Conservation (phyloP, 2,113 vertebrate species). For the Phalacrocorax brasilianus region DNA sequence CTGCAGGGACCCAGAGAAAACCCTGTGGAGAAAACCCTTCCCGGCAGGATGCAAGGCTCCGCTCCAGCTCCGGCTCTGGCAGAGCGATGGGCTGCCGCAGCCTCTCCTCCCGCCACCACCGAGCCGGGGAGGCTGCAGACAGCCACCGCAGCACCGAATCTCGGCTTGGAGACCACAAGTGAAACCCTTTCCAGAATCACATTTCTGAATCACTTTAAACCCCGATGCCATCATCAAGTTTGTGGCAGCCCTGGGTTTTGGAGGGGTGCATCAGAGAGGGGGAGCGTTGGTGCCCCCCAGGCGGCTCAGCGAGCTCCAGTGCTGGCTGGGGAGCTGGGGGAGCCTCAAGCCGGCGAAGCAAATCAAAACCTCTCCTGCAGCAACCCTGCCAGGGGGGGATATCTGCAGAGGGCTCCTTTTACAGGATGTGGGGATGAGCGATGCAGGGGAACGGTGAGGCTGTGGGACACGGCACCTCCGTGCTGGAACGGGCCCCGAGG, state of each 20-base stretch:
- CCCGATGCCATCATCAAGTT: rapidly evolving
- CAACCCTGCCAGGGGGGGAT: background rate
- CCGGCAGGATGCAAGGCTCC: background rate
- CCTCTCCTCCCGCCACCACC: too few relatives aligned
- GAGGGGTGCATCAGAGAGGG: too few relatives aligned
- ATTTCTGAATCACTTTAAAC: rapidly evolving
- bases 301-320: rapidly evolving
- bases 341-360: background rate
- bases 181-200: background rate
- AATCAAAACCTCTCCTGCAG: background rate
- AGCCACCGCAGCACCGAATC: rapidly evolving
- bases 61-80: background rate
- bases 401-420: rapidly evolving
- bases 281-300: rapidly evolving
- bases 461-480: background rate
- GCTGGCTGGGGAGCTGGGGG: background rate
- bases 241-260: background rate
- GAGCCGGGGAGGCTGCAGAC: rapidly evolving
- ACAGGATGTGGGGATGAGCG: too few relatives aligned
- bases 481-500: background rate
- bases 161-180: too few relatives aligned
- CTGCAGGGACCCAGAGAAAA: background rate
- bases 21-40: background rate
- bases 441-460: background rate
- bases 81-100: background rate